Conservation (phyloP, 2,113 vertebrate species). For the Colius striatus region DNA sequence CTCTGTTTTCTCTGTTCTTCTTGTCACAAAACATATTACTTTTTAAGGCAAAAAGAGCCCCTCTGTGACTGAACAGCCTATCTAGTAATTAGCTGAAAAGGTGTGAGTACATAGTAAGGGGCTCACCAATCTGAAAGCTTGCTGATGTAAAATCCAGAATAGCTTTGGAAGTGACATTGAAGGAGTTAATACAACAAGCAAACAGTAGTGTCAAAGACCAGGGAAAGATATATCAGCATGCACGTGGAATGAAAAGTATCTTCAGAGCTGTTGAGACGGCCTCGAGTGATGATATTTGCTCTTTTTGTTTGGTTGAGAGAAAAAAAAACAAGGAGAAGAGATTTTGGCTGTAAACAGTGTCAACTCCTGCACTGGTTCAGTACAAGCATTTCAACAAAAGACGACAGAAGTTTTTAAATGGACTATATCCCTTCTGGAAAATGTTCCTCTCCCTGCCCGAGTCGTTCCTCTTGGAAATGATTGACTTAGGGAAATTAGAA, state of each 20-base stretch:
- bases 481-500: not conserved
- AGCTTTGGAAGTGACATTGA: not conserved
- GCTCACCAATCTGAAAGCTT: not conserved
- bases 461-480: not conserved
- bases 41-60: not conserved
- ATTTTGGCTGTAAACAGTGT: not conserved
- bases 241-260: not conserved
- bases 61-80: not conserved
- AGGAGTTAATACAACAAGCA: slow-evolving; percentile 1
- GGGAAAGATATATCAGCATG: not conserved
- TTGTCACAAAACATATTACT: not conserved
- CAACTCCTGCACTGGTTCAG: not conserved
- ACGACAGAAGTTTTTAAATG: not conserved
- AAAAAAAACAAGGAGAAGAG: not conserved
- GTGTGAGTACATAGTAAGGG: not conserved
- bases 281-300: slow-evolving; percentile 22
- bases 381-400: not conserved
- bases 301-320: not conserved
- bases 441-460: not conserved
- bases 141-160: not conserved
- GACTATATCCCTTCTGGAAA: not conserved
- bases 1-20: not conserved
- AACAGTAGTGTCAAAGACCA: not conserved
- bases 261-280: not conserved
- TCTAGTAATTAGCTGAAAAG: not conserved